Evolutionary conservation across 2,797 vertebrate genomes (phyloP).

Genomic region (Paedocypris micromegethes): DNA sequence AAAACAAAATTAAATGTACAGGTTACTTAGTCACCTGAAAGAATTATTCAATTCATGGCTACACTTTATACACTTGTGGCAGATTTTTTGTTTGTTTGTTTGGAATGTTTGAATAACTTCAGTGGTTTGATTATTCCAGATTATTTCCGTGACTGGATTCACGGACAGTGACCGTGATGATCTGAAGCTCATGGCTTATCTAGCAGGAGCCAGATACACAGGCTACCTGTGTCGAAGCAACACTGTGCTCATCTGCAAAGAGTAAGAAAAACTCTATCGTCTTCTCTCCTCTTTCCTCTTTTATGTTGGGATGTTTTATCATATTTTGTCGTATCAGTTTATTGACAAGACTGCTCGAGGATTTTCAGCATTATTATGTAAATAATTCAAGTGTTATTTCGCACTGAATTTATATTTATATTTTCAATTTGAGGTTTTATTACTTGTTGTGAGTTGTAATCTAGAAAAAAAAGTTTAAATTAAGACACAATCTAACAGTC

Average conservation of each 20-base stretch:
- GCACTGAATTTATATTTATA: no score
- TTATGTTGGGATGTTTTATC: not conserved
- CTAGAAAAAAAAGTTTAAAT: no score
- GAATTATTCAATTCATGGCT: no score
- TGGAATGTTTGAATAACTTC: not conserved
- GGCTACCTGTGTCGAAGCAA: slow-evolving; percentile 95
- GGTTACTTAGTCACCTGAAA: no score
- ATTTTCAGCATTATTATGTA: not conserved
- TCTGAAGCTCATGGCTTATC: slow-evolving; percentile 91
- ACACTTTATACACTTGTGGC: no score
- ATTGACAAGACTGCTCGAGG: not conserved
- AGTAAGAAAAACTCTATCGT: slow-evolving; percentile 69
- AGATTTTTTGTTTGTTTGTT: not conserved
- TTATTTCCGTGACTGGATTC: slow-evolving; percentile 94
- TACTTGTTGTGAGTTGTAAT: no score
- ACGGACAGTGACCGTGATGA: slow-evolving; percentile 91
- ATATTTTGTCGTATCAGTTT: not conserved
- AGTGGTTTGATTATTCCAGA: slow-evolving; percentile 61
- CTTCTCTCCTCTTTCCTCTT: not conserved
- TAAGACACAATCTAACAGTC: no score
- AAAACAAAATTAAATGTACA: no score
- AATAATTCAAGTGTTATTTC: no score
- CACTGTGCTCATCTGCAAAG: slow-evolving; percentile 95
- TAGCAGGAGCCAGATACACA: slow-evolving; percentile 90
- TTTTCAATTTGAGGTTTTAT: no score